Evolutionary conservation across 2,888 invertebrate genomes (phyloP).

Genomic region (Sycophila texana): DNA sequence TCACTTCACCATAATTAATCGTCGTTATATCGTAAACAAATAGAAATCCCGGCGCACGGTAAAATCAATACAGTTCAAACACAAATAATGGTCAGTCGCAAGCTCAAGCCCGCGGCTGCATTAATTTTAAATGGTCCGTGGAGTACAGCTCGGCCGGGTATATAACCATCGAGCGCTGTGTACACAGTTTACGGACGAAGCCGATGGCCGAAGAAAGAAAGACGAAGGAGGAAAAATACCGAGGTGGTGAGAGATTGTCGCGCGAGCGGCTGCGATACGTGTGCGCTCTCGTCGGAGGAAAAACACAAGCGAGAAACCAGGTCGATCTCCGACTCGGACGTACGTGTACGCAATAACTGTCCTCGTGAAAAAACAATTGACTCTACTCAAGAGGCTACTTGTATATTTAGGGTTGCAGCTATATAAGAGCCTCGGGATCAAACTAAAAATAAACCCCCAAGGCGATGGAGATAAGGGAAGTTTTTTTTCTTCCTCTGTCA

Average conservation of each 20-base stretch:
- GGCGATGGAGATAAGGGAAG: too few species aligned
- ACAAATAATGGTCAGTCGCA: neutral
- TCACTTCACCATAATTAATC: too few species aligned
- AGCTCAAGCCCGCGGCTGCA: neutral
- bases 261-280: neutral
- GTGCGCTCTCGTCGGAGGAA: neutral
- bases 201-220: neutral
- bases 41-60: neutral
- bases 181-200: neutral
- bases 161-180: neutral
- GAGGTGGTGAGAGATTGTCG: neutral
- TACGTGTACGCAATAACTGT: neutral
- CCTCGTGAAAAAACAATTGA: constrained; percentile 6
- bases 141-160: neutral
- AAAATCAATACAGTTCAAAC: neutral
- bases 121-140: neutral
- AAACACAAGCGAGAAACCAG: neutral
- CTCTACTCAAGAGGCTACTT: neutral
- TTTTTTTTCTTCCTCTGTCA: too few species aligned
- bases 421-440: too few species aligned
- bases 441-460: too few species aligned
- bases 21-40: too few species aligned
- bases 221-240: neutral
- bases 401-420: neutral
- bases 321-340: neutral